These are phyloP conservation scores for Dasypus novemcinctus DNA, from an alignment of 2,113 vertebrate genomes.

Conservation along the genomic window DNA sequence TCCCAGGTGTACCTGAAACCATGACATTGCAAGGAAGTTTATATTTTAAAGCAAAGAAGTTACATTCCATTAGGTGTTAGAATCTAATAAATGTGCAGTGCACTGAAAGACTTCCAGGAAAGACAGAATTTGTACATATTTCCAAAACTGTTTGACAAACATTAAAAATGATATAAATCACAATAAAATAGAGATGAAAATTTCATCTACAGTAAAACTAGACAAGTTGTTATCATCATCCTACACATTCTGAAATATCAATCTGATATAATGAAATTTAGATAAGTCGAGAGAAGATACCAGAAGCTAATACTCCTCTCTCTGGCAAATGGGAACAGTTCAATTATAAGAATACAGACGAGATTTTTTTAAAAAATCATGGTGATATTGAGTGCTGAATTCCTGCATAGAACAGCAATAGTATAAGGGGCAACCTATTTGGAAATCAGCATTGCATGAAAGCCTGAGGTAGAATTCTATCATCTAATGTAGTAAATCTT, in stretches of 20 bases:
- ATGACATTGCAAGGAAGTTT: slow-evolving; percentile 68
- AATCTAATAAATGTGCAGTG: slow-evolving; percentile 70
- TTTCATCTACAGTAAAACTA: slow-evolving; percentile 54
- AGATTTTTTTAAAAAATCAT: background rate
- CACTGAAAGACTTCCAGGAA: slow-evolving; percentile 44
- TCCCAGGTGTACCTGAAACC: slow-evolving; percentile 56
- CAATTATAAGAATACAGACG: background rate
- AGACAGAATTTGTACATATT: slow-evolving; percentile 54
- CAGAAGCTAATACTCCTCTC: background rate
- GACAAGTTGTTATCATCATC: slow-evolving; percentile 49
- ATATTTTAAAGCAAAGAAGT: slow-evolving; percentile 72
- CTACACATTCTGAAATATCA: slow-evolving; percentile 50
- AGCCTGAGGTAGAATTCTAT: background rate
- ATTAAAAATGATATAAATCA: slow-evolving; percentile 69
- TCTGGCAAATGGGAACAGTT: background rate
- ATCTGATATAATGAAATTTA: slow-evolving; percentile 47
- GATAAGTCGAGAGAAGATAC: slow-evolving; percentile 36
- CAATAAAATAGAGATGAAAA: slow-evolving; percentile 63
- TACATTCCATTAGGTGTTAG: slow-evolving; percentile 75
- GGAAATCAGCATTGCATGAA: background rate
- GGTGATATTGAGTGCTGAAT: background rate
- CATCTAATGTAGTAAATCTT: background rate
- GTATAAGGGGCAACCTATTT: background rate
- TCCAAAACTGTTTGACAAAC: slow-evolving; percentile 65
- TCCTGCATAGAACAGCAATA: background rate